phyloP scores from a whole-genome alignment of 2,797 vertebrate genomes.

The Clamator glandarius region DNA sequence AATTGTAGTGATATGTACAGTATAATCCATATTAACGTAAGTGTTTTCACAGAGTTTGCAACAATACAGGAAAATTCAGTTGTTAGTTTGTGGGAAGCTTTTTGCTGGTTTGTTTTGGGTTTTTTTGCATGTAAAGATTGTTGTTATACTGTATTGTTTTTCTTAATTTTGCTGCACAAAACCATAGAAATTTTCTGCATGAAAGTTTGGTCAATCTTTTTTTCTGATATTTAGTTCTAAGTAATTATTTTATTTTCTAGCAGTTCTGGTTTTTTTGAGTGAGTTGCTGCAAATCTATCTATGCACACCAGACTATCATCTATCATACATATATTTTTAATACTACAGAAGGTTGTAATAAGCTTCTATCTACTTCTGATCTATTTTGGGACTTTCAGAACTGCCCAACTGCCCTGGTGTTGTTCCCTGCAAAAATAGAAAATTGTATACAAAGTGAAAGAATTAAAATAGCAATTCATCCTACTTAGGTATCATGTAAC shows the following conservation, averaged over 20 bases:
- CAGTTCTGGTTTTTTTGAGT: neutral
- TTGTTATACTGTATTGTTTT: neutral
- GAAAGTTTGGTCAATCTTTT: neutral
- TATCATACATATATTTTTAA: neutral
- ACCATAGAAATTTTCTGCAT: fast-evolving
- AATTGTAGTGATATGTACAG: neutral
- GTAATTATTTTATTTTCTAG: neutral
- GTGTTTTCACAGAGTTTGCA: neutral
- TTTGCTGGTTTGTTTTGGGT: neutral
- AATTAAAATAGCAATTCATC: neutral
- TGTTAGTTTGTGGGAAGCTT: fast-evolving
- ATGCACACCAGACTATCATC: neutral
- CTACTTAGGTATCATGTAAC: neutral
- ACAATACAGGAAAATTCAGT: neutral
- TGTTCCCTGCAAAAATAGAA: neutral
- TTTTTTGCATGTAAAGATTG: neutral
- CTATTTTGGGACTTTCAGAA: neutral
- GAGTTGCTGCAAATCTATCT: neutral
- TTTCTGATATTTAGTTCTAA: neutral
- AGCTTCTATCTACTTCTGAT: neutral
- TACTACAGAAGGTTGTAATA: neutral
- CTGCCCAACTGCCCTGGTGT: neutral
- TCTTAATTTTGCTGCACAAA: neutral
- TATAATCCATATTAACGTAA: neutral
- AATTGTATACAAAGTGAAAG: fast-evolving